A percentile compares a stretch with the other conserved stretches of the same genome.
phyloP scores from a whole-genome alignment of 92 coral and sea anemone genomes.

The Nematostella vectensis region DNA sequence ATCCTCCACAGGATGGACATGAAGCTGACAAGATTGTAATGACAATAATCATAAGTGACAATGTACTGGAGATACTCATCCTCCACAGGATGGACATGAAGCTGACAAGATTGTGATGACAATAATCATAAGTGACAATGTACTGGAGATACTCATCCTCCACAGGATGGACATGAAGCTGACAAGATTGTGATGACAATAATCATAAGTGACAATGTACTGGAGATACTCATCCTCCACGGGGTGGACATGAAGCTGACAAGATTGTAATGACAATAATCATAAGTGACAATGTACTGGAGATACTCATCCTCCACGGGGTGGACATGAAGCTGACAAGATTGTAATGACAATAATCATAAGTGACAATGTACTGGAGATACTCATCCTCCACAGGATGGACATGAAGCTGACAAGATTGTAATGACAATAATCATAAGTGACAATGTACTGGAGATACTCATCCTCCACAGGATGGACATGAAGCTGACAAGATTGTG shows the following conservation, averaged over 20 bases:
- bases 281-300: slow-evolving; percentile 71
- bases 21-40: slow-evolving; percentile 84
- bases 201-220: slow-evolving; percentile 80
- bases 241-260: slow-evolving; percentile 87
- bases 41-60: slow-evolving; percentile 77
- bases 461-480: slow-evolving; percentile 95
- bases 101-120: slow-evolving; percentile 80
- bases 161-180: slow-evolving; percentile 94
- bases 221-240: slow-evolving; percentile 75
- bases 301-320: slow-evolving; percentile 86
- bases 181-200: slow-evolving; percentile 72
- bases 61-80: slow-evolving; percentile 75
- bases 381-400: slow-evolving; percentile 91
- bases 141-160: slow-evolving; percentile 73
- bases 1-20: slow-evolving; percentile 91
- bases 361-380: slow-evolving; percentile 64
- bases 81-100: slow-evolving; percentile 88
- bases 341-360: slow-evolving; percentile 84
- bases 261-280: slow-evolving; percentile 84
- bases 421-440: slow-evolving; percentile 83
- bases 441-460: slow-evolving; percentile 59
- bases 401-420: slow-evolving; percentile 82
- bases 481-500: slow-evolving; percentile 81
- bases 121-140: slow-evolving; percentile 79
- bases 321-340: slow-evolving; percentile 83